phyloP scores from a whole-genome alignment of 1,140 invertebrate species.

The Drosophila pallidifrons region DNA sequence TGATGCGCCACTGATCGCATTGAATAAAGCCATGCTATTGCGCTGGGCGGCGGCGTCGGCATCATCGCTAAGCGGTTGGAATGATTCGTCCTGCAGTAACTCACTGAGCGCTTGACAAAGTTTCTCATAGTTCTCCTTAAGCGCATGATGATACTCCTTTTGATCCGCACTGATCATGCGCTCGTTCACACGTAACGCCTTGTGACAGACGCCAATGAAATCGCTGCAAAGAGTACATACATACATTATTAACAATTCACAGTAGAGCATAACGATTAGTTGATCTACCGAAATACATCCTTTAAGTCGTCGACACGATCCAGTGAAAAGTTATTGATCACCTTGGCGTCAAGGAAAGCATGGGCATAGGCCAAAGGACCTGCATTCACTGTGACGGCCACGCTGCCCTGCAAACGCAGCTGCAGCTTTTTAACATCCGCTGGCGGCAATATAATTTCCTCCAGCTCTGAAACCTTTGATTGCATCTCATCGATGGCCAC shows the following conservation, averaged over 20 bases:
- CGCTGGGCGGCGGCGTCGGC: constrained; percentile 84
- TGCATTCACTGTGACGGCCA: constrained; percentile 97
- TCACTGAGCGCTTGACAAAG: constrained; percentile 91
- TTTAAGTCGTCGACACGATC: constrained; percentile 94
- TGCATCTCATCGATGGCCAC: constrained; percentile 97
- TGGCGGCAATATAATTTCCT: constrained; percentile 92
- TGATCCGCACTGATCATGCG: constrained; percentile 94
- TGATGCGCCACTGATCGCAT: constrained; percentile 89
- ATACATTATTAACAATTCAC: constrained; percentile 1
- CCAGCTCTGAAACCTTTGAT: constrained; percentile 92
- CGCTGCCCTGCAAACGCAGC: constrained; percentile 94
- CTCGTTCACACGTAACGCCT: constrained; percentile 94
- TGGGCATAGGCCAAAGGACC: constrained; percentile 96
- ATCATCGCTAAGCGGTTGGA: constrained; percentile 80
- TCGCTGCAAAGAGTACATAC: constrained; percentile 87
- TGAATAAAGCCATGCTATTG: constrained; percentile 89
- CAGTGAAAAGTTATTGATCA: constrained; percentile 89
- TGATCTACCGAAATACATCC: constrained; percentile 92
- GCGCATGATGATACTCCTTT: constrained; percentile 94
- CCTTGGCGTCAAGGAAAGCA: constrained; percentile 92
- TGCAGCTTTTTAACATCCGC: constrained; percentile 96
- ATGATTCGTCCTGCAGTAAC: constrained; percentile 88
- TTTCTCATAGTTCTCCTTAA: constrained; percentile 94
- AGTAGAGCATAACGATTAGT: not conserved
- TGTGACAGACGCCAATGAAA: constrained; percentile 94